Evolutionary conservation across 2,797 vertebrate genomes (phyloP).

Genomic region (Lagocephalus sceleratus): DNA sequence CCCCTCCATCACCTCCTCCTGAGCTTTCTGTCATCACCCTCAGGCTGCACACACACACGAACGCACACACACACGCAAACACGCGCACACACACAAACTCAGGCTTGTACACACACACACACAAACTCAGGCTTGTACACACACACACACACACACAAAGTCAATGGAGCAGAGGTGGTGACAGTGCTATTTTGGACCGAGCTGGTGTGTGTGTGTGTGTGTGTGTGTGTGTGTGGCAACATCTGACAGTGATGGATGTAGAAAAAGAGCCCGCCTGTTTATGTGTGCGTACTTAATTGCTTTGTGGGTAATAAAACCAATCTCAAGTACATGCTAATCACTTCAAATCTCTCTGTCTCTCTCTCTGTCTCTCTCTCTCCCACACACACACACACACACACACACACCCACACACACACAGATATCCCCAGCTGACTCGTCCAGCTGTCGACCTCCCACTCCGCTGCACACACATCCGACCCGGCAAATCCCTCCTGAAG

Average conservation of each 20-base stretch:
- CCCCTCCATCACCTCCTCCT: slow-evolving; percentile 46
- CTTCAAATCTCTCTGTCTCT: slow-evolving; percentile 11
- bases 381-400: slow-evolving; percentile 13
- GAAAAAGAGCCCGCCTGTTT: slow-evolving; percentile 3
- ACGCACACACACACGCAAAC: slow-evolving; percentile 38
- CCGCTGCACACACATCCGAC: slow-evolving; percentile 52
- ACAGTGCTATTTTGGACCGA: slow-evolving; percentile 43
- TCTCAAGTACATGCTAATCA: slow-evolving; percentile 16
- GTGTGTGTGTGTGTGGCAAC: slow-evolving; percentile 14
- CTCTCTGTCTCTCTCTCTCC: neutral
- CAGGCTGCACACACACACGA: slow-evolving; percentile 61
- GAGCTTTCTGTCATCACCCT: slow-evolving; percentile 56
- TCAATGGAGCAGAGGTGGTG: slow-evolving; percentile 44
- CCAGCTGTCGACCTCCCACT: slow-evolving; percentile 13
- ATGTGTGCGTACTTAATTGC: slow-evolving; percentile 28
- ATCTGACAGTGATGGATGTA: slow-evolving; percentile 33
- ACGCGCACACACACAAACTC: slow-evolving; percentile 61
- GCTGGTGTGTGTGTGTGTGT: slow-evolving; percentile 16
- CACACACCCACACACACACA: slow-evolving; percentile 21
- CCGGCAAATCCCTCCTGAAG: slow-evolving; percentile 82
- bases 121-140: no score
- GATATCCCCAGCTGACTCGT: slow-evolving; percentile 22
- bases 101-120: slow-evolving; percentile 57
- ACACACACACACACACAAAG: slow-evolving; percentile 54
- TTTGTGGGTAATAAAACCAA: slow-evolving; percentile 29